Evolutionary conservation across 37 sponge, comb jelly and placozoan species (phyloP), one percentile per base, ranked within the genome.

Genomic region (Chondrosia reniformis): DNA sequence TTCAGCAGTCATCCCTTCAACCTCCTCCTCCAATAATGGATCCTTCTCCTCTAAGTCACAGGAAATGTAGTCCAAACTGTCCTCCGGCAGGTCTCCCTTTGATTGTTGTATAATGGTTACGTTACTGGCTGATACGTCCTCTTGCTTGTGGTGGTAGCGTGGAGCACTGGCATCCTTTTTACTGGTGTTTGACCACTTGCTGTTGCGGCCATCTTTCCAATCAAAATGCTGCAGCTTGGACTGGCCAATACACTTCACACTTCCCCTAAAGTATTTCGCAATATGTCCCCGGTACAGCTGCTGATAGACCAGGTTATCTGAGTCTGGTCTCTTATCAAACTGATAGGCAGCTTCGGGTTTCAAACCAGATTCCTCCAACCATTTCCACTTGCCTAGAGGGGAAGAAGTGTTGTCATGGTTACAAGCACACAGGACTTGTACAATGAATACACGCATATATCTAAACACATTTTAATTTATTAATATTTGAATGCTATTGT

Each of bases 221-320:
- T 22, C 54, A 55, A 58, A 31, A 3, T 58, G 39, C 41, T 39
- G 41, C 24, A 4, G 15, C 17, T 36, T 1, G 8, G 43, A 39
- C 43, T 69, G 72, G 0, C 72, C 72, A 1, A 69, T 34, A 39
- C 72, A 40, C 43, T 34, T n/a, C 2, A 25, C 44, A 21, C 37
- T 43, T 24, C 55, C 34, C 45, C 92, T 43, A 33, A 73, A 63
- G 41, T 91, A 94, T 0, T 22, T 76, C 30, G 93, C 86, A 38
- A 84, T 67, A 46, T 91, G 80, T 10, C 80, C 77, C 32, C 93
- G 87, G 67, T 94, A 91, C 31, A 94, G 79, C 28, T 66, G 43
- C 33, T 77, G 80, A 67, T 94, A 94, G 0, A 38, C 59, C 22
- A 82, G 36, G 61, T 94, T 94, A 31, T 40, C 67, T 19, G 59